Evolutionary conservation across 2,113 vertebrate genomes (phyloP).

Genomic region (Monopterus albus): DNA sequence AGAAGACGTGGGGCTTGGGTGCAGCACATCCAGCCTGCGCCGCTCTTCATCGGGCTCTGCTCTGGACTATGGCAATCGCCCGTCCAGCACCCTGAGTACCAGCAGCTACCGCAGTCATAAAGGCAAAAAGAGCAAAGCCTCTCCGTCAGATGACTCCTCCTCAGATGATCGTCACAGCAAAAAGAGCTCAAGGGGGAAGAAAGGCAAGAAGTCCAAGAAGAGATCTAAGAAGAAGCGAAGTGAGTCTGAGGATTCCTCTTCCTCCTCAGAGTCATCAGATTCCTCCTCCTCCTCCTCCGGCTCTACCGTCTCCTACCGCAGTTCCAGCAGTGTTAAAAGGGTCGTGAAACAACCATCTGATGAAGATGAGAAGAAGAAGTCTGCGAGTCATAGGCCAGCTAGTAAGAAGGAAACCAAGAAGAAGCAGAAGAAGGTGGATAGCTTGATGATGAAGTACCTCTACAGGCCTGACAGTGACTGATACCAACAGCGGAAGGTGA

Average conservation of each 20-base stretch:
- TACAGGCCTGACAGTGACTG: conserved; percentile 97
- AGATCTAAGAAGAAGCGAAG: conserved; percentile 83
- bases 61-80: conserved; percentile 80
- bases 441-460: conserved; percentile 96
- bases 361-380: conserved; percentile 67
- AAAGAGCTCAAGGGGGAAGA: conserved; percentile 79
- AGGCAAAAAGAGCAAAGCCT: conserved; percentile 76
- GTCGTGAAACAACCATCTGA: conserved; percentile 68
- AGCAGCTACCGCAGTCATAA: conserved; percentile 71
- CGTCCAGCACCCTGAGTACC: conserved; percentile 72
- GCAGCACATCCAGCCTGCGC: conserved; percentile 75
- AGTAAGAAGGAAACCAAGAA: conserved; percentile 88
- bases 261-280: conserved; percentile 77
- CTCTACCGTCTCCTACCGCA: conserved; percentile 90
- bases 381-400: conserved; percentile 28
- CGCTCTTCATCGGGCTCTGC: conserved; percentile 85
- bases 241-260: conserved; percentile 83
- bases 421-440: conserved; percentile 92
- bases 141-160: conserved; percentile 82
- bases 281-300: conserved; percentile 80
- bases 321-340: conserved; percentile 91
- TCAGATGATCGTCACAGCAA: conserved; percentile 71
- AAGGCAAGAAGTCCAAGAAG: conserved; percentile 81
- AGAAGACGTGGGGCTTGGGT: conserved; percentile 66
- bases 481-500: conserved; percentile 78